Conservation (phyloP, 2,797 vertebrate genomes). For the Rhadinocentrus ornatus region DNA sequence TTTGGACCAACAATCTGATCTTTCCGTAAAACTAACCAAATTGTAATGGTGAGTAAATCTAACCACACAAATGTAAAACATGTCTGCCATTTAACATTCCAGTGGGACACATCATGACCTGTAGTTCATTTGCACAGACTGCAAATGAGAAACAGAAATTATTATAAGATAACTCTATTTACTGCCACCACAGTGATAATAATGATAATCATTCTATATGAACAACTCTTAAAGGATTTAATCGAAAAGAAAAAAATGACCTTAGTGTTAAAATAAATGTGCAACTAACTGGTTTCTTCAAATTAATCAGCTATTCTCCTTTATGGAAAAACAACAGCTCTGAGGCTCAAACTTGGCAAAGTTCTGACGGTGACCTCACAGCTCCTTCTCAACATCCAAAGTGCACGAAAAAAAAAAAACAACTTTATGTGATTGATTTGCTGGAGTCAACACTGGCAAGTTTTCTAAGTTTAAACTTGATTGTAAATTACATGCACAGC, state of each 20-base stretch:
- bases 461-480: constrained; percentile 65
- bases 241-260: not conserved
- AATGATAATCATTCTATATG: not conserved
- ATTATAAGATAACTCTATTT: not conserved
- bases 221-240: not conserved
- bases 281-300: constrained; percentile 6
- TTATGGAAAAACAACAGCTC: constrained; percentile 34
- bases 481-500: constrained; percentile 74
- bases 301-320: constrained; percentile 44
- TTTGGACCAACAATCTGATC: not conserved
- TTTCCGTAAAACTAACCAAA: not conserved
- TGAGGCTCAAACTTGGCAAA: constrained; percentile 32
- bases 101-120: too few species aligned
- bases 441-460: constrained; percentile 68
- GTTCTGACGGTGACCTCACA: constrained; percentile 24
- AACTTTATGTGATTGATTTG: constrained; percentile 57
- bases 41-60: not conserved
- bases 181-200: not conserved
- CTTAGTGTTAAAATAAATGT: not conserved
- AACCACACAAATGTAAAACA: not conserved
- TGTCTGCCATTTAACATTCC: not conserved
- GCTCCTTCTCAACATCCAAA: constrained; percentile 44
- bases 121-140: not conserved
- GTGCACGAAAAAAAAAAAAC: constrained; percentile 13
- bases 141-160: not conserved